Conservation (phyloP, 2,888 invertebrate genomes). For the Ichneumoninae sp. region DNA sequence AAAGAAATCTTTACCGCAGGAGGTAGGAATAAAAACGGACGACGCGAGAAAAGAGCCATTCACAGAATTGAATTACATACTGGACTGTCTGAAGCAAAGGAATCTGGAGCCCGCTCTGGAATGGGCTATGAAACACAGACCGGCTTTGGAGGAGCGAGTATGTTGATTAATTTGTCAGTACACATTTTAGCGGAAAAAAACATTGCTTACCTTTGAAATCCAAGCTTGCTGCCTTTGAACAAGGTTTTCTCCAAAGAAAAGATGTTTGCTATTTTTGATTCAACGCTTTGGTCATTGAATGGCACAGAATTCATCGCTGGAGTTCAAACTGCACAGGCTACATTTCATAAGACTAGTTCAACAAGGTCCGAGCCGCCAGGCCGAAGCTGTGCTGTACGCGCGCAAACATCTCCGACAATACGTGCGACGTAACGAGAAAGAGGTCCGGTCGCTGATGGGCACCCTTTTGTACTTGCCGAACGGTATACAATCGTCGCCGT, state of each 20-base stretch:
- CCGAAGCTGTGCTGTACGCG: slow-evolving; percentile 95
- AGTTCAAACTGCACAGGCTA: slow-evolving; percentile 93
- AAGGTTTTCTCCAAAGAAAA: background rate
- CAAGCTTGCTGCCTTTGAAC: background rate
- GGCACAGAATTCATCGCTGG: slow-evolving; percentile 88
- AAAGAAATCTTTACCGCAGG: slow-evolving; percentile 84
- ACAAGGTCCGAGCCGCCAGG: slow-evolving; percentile 89
- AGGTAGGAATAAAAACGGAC: slow-evolving; percentile 89
- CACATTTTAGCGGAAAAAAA: no score
- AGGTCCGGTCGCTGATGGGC: slow-evolving; percentile 94
- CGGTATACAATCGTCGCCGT: slow-evolving; percentile 92
- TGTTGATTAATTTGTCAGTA: slow-evolving; percentile 24
- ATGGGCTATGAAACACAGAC: slow-evolving; percentile 93
- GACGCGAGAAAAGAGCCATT: slow-evolving; percentile 91
- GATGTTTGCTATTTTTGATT: background rate
- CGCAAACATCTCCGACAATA: slow-evolving; percentile 93
- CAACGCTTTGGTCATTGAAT: background rate
- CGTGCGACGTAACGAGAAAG: slow-evolving; percentile 91
- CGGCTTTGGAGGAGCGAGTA: slow-evolving; percentile 88
- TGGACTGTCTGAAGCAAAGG: slow-evolving; percentile 92
- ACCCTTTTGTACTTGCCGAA: slow-evolving; percentile 92
- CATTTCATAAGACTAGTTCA: slow-evolving; percentile 91
- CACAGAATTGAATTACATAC: slow-evolving; percentile 93
- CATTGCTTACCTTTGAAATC: background rate
- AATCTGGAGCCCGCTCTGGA: slow-evolving; percentile 94